Evolutionary conservation across 2,113 vertebrate species (phyloP), one percentile per base, ranked within the genome.

Genomic region (Tylochromis polylepis): DNA sequence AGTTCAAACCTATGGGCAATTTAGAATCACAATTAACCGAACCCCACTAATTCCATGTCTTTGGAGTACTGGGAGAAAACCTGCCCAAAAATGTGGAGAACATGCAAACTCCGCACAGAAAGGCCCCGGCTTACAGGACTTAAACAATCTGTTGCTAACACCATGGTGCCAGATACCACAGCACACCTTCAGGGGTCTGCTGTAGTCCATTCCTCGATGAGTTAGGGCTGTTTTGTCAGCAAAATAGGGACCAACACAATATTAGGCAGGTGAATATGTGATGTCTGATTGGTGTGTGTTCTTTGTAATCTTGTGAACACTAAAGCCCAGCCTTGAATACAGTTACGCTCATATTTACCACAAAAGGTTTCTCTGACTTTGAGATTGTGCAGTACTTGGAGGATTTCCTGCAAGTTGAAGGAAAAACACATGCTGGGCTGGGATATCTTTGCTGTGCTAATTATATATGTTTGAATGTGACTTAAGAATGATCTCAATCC

Each of bases 381-480:
- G 36, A 67, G 20, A 0, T 22, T 22, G 3, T 67, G 62, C 20
- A 41, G 11, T 41, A 67, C 1, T 41, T 9, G 62, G 36, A 67
- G 62, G 36, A 41, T 31, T 41, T 22, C 6, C 62, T 67, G 22
- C 11, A 67, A 67, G 36, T 67, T 41, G 62, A 15, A 67, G 20
- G n/a, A 67, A 41, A 67, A 67, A 67, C n/a, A 67, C 20, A 67
- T 67, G 62, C 62, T 2, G 62, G 6, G 11, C 36, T 2, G 62
- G 20, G 20, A 67, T 41, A 22, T 67, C 34, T 80, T 46, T 85
- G 22, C 36, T 81, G 38, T 75, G 43, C 38, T 59, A n/a, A 79
- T 43, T 70, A 2, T 72, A 49, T 58, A 12, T 89, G 84, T 91
- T 85, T 91, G 75, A 67, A 77, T 34, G 29, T 18, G 9, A 82